Evolutionary conservation across 2,888 invertebrate genomes (phyloP), one percentile per base, ranked within the genome.

Genomic region (Pristionchus mayeri): DNA sequence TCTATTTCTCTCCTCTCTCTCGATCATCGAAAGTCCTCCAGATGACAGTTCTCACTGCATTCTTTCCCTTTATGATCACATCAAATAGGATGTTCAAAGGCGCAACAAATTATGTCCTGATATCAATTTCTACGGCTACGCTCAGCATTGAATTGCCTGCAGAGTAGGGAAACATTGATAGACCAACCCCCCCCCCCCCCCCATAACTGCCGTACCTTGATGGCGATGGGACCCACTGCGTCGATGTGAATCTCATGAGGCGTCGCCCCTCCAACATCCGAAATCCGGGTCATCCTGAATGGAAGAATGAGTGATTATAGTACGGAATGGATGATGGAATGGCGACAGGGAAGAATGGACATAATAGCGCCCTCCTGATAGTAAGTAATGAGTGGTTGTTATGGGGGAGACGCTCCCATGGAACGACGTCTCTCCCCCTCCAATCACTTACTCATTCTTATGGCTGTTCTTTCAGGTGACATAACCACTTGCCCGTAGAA

Each of bases 211-310:
- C 48, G 76, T 50, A 78, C 76, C 76, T 78, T 78, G 76, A 78
- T 27, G 18, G 76, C 24, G 48, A 78, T 50, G 50, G 76, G 76
- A 78, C 50, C 50, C 9, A 71, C 18, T 21, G 76, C 18, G 50
- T 78, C 76, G 76, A 78, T 78, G 76, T 78, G 48, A 30, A 80
- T 80, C 57, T 80, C 80, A 57, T 57, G 80, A 21, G 80, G 80
- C 2, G 80, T 57, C 37, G 54, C 80, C n/a, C 54, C 80, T n/a
- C 57, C 57, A 7, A 24, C 57, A 34, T 80, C 80, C 80, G 80
- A 54, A 57, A 80, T 44, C n/a, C 80, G 57, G n/a, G 80, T 80
- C 80, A 80, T 80, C 80, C 57, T 40, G 57, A 37, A 37, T n/a
- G 24, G 80, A 57, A 37, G n/a, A 40, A 16, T 37, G 18, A 9